These are phyloP conservation scores for Micrastur ruficollis DNA, from an alignment of 2,797 vertebrate species.

Conservation along the genomic window DNA sequence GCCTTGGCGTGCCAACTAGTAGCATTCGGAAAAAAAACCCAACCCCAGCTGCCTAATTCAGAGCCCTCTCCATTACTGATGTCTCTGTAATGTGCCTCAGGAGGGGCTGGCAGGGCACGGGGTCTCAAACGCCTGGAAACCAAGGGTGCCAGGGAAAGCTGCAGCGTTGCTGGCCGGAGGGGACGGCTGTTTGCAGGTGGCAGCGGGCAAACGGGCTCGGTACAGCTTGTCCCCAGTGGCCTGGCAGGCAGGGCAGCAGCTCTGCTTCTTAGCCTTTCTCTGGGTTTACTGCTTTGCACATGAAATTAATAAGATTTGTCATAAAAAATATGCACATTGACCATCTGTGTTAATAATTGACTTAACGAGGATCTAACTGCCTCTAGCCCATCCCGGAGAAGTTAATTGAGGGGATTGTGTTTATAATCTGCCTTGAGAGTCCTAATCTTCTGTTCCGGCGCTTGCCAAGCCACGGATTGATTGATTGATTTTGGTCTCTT, in stretches of 20 bases:
- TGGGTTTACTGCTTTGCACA: background rate
- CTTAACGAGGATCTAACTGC: slow-evolving; percentile 65
- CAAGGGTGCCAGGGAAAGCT: background rate
- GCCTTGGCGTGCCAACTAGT: fast-evolving
- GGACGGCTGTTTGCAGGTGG: background rate
- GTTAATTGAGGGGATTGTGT: slow-evolving; percentile 66
- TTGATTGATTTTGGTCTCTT: slow-evolving; percentile 72
- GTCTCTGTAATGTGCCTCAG: background rate
- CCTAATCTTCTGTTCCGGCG: slow-evolving; percentile 62
- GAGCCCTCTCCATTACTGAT: background rate
- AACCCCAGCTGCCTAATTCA: background rate
- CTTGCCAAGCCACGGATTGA: slow-evolving; percentile 49
- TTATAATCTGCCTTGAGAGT: slow-evolving; percentile 68
- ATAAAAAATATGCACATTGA: slow-evolving; percentile 30
- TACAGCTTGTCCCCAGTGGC: background rate
- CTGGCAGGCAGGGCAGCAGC: background rate
- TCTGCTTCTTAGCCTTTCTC: background rate
- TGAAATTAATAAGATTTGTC: slow-evolving; percentile 42
- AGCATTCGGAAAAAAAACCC: background rate
- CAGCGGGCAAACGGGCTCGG: background rate
- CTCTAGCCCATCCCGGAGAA: slow-evolving; percentile 46
- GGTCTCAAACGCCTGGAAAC: background rate
- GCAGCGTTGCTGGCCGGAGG: background rate
- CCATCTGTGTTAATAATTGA: slow-evolving; percentile 65
- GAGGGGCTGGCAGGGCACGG: fast-evolving